These are phyloP conservation scores for Megalonaias nervosa DNA, from an alignment of 1,140 invertebrate species.

Conservation along the genomic window DNA sequence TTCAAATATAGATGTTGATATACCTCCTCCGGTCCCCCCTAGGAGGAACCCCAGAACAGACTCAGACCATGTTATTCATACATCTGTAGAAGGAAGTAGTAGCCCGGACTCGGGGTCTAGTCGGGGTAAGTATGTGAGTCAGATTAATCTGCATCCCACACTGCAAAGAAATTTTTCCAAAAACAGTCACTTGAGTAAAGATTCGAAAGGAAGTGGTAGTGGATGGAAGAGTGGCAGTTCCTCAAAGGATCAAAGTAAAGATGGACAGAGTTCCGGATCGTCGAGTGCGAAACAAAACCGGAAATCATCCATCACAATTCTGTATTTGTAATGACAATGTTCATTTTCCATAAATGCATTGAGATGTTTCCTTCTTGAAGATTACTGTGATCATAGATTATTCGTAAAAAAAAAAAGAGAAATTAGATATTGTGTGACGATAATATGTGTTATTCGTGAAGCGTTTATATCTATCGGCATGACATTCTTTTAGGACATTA, in stretches of 20 bases:
- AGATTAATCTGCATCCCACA: background rate
- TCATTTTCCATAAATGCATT: no score
- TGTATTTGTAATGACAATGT: conserved; percentile 19
- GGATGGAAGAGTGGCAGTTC: background rate
- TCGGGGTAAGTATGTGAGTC: background rate
- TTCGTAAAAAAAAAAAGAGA: no score
- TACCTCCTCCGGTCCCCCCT: conserved; percentile 25
- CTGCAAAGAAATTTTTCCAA: conserved; percentile 17
- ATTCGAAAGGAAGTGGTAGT: conserved; percentile 18
- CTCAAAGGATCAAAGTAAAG: background rate
- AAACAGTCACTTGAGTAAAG: conserved; percentile 9
- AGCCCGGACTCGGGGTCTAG: conserved; percentile 1
- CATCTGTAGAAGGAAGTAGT: background rate
- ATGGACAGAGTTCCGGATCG: conserved; percentile 11
- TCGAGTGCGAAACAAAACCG: background rate
- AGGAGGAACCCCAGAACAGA: conserved; percentile 12
- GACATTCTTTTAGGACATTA: no score
- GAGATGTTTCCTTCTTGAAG: no score
- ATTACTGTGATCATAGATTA: no score
- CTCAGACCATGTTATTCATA: conserved; percentile 14
- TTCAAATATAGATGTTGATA: background rate
- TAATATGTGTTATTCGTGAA: no score
- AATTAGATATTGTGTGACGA: no score
- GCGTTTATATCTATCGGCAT: no score
- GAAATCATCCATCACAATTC: conserved; percentile 25